Percentiles rank a stretch among this genome's conserved stretches.
phyloP scores from a whole-genome alignment of 2,888 invertebrate genomes.

The Epistrophe grossulariae region DNA sequence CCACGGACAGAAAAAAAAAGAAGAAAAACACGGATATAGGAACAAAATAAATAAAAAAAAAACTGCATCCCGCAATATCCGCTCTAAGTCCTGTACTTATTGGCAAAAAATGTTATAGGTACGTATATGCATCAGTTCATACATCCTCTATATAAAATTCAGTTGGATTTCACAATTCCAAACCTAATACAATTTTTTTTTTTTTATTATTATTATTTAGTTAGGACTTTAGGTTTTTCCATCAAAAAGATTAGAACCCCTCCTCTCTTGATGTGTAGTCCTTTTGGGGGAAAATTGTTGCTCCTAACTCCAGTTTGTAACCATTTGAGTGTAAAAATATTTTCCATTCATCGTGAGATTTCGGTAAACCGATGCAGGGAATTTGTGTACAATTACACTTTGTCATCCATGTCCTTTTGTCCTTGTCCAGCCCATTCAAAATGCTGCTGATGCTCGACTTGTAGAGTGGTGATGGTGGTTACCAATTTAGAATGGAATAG shows the following conservation, averaged over 20 bases:
- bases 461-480: slow-evolving; percentile 7
- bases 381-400: slow-evolving; percentile 37
- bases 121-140: neutral
- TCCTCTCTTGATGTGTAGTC: neutral
- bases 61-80: slow-evolving; percentile 52
- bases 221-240: slow-evolving; percentile 24
- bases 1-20: neutral
- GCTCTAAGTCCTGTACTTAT: slow-evolving; percentile 51
- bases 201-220: neutral
- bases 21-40: neutral
- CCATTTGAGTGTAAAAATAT: slow-evolving; percentile 62
- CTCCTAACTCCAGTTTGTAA: slow-evolving; percentile 18
- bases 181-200: slow-evolving; percentile 42
- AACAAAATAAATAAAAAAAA: neutral
- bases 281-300: slow-evolving; percentile 7
- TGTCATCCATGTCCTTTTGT: slow-evolving; percentile 38
- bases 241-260: slow-evolving; percentile 38
- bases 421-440: neutral
- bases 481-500: slow-evolving; percentile 45
- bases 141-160: slow-evolving; percentile 28
- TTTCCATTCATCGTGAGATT: slow-evolving; percentile 41
- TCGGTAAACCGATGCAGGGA: slow-evolving; percentile 19
- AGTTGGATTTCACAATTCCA: slow-evolving; percentile 49
- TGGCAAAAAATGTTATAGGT: slow-evolving; percentile 20
- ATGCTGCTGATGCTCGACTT: neutral